phyloP scores from a whole-genome alignment of 2,888 invertebrate genomes.

The Eumacrocentrus americanus region DNA sequence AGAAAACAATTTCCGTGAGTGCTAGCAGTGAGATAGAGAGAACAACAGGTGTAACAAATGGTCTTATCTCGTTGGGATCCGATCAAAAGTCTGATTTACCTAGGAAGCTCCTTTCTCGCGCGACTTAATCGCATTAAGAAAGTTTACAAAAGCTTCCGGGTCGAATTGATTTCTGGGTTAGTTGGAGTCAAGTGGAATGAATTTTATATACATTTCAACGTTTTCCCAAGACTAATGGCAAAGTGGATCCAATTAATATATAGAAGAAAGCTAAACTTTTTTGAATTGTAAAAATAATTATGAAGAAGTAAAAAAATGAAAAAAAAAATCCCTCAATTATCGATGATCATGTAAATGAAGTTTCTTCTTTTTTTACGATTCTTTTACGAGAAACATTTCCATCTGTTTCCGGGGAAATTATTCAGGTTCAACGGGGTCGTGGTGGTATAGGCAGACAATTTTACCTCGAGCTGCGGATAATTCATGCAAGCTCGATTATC shows the following conservation, averaged over 20 bases:
- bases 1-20: constrained; percentile 20
- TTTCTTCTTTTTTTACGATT: background rate
- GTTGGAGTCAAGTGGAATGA: background rate
- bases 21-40: constrained; percentile 14
- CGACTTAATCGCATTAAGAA: constrained; percentile 31
- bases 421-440: constrained; percentile 5
- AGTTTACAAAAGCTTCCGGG: constrained; percentile 29
- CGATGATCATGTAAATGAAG: background rate
- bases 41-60: constrained; percentile 40
- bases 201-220: background rate
- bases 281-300: constrained; percentile 16
- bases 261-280: too few relatives aligned
- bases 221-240: background rate
- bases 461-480: constrained; percentile 30
- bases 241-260: too few relatives aligned
- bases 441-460: background rate
- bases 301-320: background rate
- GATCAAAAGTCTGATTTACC: constrained; percentile 33
- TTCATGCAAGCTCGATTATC: constrained; percentile 43
- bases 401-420: background rate
- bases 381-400: background rate
- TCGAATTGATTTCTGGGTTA: background rate
- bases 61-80: constrained; percentile 21
- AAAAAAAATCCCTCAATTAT: too few relatives aligned
- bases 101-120: constrained; percentile 14